Evolutionary conservation across 2,113 vertebrate genomes (phyloP), one percentile per base, ranked within the genome.

Genomic region (Notothenia rossii): DNA sequence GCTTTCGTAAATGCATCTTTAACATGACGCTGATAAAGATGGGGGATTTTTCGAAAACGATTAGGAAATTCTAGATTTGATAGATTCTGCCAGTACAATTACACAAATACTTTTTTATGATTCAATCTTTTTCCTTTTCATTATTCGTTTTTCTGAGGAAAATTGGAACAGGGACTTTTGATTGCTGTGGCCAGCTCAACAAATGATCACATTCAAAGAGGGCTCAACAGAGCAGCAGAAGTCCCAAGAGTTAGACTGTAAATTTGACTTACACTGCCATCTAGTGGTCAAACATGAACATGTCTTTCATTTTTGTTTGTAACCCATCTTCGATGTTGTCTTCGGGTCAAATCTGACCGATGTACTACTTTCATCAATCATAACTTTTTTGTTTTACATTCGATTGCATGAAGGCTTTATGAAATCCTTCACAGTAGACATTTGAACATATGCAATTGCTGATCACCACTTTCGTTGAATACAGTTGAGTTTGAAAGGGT

Each of bases 241-340:
- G n/a, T 13, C 63, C 13, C 17, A 22, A 12, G 18, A 70, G 12
- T 10, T 3, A 40, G 2, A 48, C 22, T 40, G 13, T 20, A 10
- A 10, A 64, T 61, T 75, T 61, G 75, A 33, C 60, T 1, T 18
- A 58, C 56, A 68, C 68, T 86, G 91, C 64, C 94, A 90, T 85
- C 94, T 92, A 88, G 89, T 81, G 92, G 85, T 77, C 0, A 53
- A 9, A 83, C 1, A 14, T 8, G 15, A 55, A 60, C n/a, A 71
- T 4, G 17, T 77, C 60, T 22, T 4, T 49, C 18, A 14, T 2
- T 17, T 43, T 17, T 15, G 4, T 33, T 12, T 20, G 7, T 12
- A 18, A 33, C 11, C 8, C 25, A 43, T 71, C 8, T 4, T 18
- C 2, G n/a, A 45, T 22, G 25, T 29, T 29, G 25, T 29, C 25